A percentile compares a stretch with the other conserved stretches of the same genome.
Conservation (phyloP, 92 coral and sea anemone genomes). For the Porites divaricata region DNA sequence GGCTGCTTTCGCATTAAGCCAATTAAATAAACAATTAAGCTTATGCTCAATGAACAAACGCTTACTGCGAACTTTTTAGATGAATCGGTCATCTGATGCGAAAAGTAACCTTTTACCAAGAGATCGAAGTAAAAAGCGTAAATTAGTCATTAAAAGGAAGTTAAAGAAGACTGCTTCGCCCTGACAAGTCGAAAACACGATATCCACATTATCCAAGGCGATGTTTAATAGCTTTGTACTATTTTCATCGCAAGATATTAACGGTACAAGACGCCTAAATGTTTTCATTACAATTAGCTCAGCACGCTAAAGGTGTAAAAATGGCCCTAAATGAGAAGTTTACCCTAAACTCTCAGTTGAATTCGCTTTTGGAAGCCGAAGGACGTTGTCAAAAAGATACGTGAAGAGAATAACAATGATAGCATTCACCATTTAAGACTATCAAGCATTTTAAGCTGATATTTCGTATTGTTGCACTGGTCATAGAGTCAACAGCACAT, state of each 20-base stretch:
- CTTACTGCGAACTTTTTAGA: neutral
- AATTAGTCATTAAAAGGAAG: neutral
- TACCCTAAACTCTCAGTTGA: neutral
- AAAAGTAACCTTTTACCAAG: neutral
- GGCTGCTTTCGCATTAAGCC: neutral
- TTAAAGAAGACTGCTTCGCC: neutral
- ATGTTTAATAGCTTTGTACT: neutral
- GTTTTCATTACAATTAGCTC: conserved; percentile 4
- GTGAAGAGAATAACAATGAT: neutral
- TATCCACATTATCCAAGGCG: neutral
- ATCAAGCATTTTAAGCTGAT: conserved; percentile 7
- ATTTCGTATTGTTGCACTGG: neutral
- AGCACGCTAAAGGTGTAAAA: neutral
- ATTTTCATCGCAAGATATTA: neutral
- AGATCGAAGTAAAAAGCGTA: neutral
- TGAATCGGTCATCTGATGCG: neutral
- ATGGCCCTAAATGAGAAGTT: neutral
- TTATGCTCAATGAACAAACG: neutral
- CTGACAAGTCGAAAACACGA: conserved; percentile 4
- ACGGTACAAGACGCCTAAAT: neutral
- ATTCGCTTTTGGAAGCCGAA: neutral
- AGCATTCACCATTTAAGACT: neutral
- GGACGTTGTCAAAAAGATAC: neutral
- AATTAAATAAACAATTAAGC: neutral
- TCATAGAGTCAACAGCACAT: conserved; percentile 10